Conservation (phyloP, 2,113 vertebrate species). For the Numenius arquata region DNA sequence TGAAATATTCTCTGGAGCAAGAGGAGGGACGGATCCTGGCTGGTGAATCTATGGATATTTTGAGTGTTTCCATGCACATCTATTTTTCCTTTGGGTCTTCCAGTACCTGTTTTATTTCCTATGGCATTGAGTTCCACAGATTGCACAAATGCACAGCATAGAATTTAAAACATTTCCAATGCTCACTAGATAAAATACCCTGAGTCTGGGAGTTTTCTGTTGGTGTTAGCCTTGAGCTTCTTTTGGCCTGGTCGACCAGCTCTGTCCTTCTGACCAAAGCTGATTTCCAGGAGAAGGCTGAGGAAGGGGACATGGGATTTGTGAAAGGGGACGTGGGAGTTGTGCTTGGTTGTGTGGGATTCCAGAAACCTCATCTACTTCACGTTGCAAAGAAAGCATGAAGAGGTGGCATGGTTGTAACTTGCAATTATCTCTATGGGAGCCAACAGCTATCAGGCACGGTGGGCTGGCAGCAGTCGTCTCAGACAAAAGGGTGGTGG, state of each 20-base stretch:
- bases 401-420: not conserved
- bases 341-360: not conserved
- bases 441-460: not conserved
- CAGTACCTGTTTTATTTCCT: not conserved
- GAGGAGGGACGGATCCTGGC: not conserved
- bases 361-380: not conserved
- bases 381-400: not conserved
- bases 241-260: not conserved
- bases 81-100: not conserved
- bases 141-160: not conserved
- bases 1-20: not conserved
- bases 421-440: not conserved
- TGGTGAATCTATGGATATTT: not conserved
- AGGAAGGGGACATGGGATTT: not conserved
- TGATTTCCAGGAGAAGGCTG: not conserved
- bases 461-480: not conserved
- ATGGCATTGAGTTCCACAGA: not conserved
- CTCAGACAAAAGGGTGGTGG: not conserved
- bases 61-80: not conserved
- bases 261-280: not conserved
- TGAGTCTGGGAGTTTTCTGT: not conserved
- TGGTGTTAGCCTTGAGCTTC: not conserved
- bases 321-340: not conserved
- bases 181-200: not conserved
- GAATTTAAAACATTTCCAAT: not conserved